Conservation (phyloP, 2,113 vertebrate genomes). For the Anseranas semipalmata region DNA sequence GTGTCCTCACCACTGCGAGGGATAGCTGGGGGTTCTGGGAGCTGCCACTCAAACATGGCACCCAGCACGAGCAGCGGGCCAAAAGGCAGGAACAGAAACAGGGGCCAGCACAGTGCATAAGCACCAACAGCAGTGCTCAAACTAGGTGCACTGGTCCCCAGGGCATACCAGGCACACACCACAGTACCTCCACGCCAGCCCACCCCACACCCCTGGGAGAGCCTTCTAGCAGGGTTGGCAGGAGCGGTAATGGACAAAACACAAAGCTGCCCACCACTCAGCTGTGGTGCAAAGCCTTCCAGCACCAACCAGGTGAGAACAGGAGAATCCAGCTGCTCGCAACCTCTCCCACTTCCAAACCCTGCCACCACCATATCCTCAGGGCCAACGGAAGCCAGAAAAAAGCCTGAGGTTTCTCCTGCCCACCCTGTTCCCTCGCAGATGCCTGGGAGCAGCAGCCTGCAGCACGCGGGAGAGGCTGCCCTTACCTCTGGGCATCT, state of each 20-base stretch:
- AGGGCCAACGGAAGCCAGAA: accelerated
- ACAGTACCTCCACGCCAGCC: not conserved
- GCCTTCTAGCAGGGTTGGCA: not conserved
- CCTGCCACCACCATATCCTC: not conserved
- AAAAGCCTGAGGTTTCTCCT: not conserved
- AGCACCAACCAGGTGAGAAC: not conserved
- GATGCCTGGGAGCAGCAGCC: not conserved
- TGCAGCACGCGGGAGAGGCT: not conserved
- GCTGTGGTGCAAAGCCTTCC: not conserved
- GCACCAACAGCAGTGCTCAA: not conserved
- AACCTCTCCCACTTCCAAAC: not conserved
- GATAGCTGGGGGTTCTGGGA: not conserved
- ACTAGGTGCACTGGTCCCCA: not conserved
- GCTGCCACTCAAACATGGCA: not conserved
- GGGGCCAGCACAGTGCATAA: not conserved
- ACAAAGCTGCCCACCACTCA: not conserved
- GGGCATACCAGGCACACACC: not conserved
- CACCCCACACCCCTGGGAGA: not conserved
- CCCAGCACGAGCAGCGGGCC: not conserved
- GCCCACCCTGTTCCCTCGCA: constrained; percentile 6
- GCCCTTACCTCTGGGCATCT: constrained; percentile 93
- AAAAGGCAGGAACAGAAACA: not conserved
- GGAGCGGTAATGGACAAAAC: not conserved
- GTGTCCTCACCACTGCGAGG: not conserved
- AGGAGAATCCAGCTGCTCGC: not conserved